Conservation (phyloP, 2,113 vertebrate genomes). For the Hippocampus guttulatus region DNA sequence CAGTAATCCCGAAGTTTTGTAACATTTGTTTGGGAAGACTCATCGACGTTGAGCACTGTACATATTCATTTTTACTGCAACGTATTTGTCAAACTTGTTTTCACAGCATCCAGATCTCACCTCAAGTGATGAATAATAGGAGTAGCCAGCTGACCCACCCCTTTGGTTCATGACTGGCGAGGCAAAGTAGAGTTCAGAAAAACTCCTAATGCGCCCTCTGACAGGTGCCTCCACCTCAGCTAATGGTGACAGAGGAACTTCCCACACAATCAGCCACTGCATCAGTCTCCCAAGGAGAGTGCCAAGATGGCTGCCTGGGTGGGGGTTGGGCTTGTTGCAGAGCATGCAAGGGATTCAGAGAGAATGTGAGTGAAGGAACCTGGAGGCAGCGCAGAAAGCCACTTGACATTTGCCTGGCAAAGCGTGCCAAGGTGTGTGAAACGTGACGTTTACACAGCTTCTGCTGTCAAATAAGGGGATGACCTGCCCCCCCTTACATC, state of each 20-base stretch:
- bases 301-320: neutral
- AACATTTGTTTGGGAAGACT: neutral
- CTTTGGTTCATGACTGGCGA: conserved; percentile 26
- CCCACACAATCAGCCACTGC: conserved; percentile 66
- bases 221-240: conserved; percentile 59
- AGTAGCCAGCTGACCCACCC: conserved; percentile 14
- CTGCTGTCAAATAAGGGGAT: conserved; percentile 12
- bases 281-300: conserved; percentile 58
- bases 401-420: conserved; percentile 36
- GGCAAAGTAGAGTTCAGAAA: conserved; percentile 52
- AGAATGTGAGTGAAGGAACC: conserved; percentile 9
- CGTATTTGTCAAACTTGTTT: neutral
- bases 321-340: neutral
- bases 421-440: conserved; percentile 6
- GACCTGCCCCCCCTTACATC: neutral
- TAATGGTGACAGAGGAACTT: conserved; percentile 74
- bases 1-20: neutral
- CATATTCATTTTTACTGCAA: neutral
- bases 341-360: conserved; percentile 4
- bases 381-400: conserved; percentile 26
- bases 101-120: neutral
- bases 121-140: neutral
- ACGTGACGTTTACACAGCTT: conserved; percentile 15
- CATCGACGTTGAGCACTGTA: neutral
- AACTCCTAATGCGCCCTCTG: conserved; percentile 63